phyloP scores from a whole-genome alignment of 2,797 vertebrate genomes.

The Macrochelys suwanniensis region DNA sequence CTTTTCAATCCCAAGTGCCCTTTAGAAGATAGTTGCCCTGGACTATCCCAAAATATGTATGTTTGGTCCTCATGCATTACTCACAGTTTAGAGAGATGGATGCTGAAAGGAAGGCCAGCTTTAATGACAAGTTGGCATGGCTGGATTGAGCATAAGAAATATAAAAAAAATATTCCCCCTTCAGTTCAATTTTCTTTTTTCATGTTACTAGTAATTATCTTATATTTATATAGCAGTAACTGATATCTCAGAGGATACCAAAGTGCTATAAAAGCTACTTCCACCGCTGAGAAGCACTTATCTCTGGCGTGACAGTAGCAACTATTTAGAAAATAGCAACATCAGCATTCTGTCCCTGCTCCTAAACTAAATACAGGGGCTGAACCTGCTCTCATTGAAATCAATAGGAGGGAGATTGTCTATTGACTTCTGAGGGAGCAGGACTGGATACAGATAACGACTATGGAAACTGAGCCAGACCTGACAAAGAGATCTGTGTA shows the following conservation, averaged over 20 bases:
- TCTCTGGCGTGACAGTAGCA: neutral
- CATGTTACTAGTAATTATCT: neutral
- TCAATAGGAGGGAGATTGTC: neutral
- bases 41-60: neutral
- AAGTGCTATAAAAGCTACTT: neutral
- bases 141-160: neutral
- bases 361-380: neutral
- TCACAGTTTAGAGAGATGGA: neutral
- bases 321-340: neutral
- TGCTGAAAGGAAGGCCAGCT: neutral
- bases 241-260: neutral
- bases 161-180: neutral
- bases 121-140: neutral
- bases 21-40: neutral
- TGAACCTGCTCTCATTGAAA: neutral
- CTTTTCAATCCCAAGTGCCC: neutral
- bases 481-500: neutral
- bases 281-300: neutral
- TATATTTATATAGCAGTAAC: neutral
- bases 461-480: neutral
- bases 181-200: neutral
- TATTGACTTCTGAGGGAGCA: neutral
- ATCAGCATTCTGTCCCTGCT: neutral
- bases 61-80: neutral
- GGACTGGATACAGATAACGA: neutral